A percentile compares a stretch with the other conserved stretches of the same genome.
These are phyloP conservation scores for Cephus runcator DNA, from an alignment of 2,888 invertebrate species.

Conservation along the genomic window DNA sequence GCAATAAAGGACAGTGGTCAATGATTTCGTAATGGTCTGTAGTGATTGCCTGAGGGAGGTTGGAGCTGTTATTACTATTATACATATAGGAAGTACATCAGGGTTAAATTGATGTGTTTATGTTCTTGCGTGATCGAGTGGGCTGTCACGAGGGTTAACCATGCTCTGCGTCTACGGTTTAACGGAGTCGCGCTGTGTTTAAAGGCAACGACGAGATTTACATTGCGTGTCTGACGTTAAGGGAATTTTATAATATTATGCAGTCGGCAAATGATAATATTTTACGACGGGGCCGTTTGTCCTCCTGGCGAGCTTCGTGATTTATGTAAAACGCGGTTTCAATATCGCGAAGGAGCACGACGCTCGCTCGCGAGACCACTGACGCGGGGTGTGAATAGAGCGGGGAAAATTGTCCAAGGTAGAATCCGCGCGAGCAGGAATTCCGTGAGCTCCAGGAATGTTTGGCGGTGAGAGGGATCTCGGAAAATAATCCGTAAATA, in stretches of 20 bases:
- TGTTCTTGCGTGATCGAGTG: not conserved
- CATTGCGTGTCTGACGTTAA: not conserved
- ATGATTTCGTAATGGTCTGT: not conserved
- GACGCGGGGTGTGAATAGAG: not conserved
- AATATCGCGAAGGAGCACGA: not conserved
- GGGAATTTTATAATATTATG: not conserved
- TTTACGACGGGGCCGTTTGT: not conserved
- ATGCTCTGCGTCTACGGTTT: not conserved
- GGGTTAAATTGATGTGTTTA: not conserved
- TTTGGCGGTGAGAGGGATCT: not conserved
- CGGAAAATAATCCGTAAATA: not conserved
- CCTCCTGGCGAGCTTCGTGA: not conserved
- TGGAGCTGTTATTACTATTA: not conserved
- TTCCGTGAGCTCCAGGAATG: not conserved
- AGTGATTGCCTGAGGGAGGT: not conserved
- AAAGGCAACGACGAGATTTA: not conserved
- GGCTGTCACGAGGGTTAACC: not conserved
- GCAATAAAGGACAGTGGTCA: not conserved
- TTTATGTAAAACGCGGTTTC: not conserved
- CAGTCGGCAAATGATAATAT: not conserved
- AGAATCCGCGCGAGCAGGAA: not conserved
- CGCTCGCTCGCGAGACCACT: not conserved
- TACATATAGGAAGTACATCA: not conserved
- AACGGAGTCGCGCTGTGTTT: not conserved
- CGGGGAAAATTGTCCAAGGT: not conserved